Evolutionary conservation across 2,888 invertebrate species (phyloP), one percentile per base, ranked within the genome.

Genomic region (Lithophane socia): DNA sequence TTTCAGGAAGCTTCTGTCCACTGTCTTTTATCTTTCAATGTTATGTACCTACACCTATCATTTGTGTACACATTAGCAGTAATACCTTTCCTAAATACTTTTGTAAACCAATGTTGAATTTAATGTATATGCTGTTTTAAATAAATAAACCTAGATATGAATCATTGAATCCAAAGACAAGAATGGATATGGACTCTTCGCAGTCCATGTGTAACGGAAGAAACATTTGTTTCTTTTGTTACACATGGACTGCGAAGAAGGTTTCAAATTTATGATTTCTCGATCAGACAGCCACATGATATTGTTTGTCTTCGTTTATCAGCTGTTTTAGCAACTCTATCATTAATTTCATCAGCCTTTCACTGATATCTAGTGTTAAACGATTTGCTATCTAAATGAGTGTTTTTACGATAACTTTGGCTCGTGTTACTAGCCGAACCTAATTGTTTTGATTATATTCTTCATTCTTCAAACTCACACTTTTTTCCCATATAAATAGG

Each of bases 311-410:
- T 61, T 65, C 18, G 7, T 61, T 61, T 56, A 66, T 69, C 76
- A 56, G 16, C 29, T 54, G n/a, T 80, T 56, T 72, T 61, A 29
- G 60, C 54, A 85, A 85, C 21, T 47, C 2, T 52, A 61, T 71
- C 79, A 54, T 42, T 61, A 52, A 77, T 84, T 86, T 84, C 84
- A 83, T 86, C 84, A 86, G 71, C 65, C 58, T 72, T 72, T 73
- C 42, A 52, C 74, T 44, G 82, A 72, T 86, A 79, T 58, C 21
- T 61, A 24, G 4, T 44, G 44, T 49, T 58, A 67, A 44, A 63
- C 54, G 61, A 42, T 54, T 61, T 3, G 13, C 58, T 79, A 84
- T 85, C 70, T 49, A 13, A 21, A 24, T 44, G 12, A 47, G 24
- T 58, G 29, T n/a, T 16, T 73, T 56, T 24, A 63, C 37, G 73